Percentiles rank a stretch among this genome's conserved stretches.
phyloP scores from a whole-genome alignment of 2,888 invertebrate species.

The Cantharis flavilabris region DNA sequence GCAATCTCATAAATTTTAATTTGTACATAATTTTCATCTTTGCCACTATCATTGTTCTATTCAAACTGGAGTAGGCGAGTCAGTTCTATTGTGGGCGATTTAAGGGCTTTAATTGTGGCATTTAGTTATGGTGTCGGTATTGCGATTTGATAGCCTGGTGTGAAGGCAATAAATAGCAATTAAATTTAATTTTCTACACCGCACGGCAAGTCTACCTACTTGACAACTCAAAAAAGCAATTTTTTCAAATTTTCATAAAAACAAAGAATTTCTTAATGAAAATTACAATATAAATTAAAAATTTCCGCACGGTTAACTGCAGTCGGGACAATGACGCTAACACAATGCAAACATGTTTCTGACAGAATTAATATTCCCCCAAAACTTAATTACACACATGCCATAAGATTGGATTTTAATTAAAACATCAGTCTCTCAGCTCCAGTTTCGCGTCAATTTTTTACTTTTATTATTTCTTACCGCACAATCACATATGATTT shows the following conservation, averaged over 20 bases:
- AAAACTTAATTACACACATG: slow-evolving; percentile 33
- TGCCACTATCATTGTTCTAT: slow-evolving; percentile 36
- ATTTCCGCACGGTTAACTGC: slow-evolving; percentile 22
- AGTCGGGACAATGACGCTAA: slow-evolving; percentile 15
- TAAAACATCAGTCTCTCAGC: slow-evolving; percentile 29
- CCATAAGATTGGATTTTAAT: slow-evolving; percentile 32
- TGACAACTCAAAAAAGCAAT: neutral
- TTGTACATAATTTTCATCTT: slow-evolving; percentile 38
- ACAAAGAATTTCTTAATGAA: slow-evolving; percentile 22
- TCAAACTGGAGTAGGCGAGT: slow-evolving; percentile 32
- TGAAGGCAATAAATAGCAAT: slow-evolving; percentile 50
- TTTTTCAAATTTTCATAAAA: slow-evolving; percentile 10
- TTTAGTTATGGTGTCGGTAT: slow-evolving; percentile 46
- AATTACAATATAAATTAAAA: slow-evolving; percentile 32
- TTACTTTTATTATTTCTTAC: slow-evolving; percentile 11
- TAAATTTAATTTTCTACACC: slow-evolving; percentile 40
- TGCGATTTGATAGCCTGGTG: slow-evolving; percentile 42
- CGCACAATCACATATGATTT: slow-evolving; percentile 14
- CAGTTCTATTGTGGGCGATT: slow-evolving; percentile 40
- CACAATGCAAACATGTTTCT: slow-evolving; percentile 25
- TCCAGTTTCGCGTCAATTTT: slow-evolving; percentile 17
- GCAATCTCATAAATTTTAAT: slow-evolving; percentile 46
- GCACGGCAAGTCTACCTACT: neutral
- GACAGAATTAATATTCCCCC: slow-evolving; percentile 31
- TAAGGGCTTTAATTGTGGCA: slow-evolving; percentile 46